Evolutionary conservation across 2,888 invertebrate species (phyloP).

Genomic region (Steinernema scapterisci): DNA sequence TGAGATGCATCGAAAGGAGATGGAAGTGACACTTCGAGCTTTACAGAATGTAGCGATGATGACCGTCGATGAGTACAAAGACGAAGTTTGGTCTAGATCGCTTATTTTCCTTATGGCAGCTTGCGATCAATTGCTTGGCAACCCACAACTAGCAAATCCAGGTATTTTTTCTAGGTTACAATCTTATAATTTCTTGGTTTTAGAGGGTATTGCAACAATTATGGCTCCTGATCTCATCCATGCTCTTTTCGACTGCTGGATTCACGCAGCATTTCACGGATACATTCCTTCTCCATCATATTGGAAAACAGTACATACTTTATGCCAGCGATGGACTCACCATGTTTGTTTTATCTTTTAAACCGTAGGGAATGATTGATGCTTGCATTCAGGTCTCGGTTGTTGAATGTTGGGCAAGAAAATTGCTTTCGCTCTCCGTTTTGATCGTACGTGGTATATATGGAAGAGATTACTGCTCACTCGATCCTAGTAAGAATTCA

Average conservation of each 20-base stretch:
- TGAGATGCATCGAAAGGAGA: conserved; percentile 20
- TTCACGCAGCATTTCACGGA: conserved; percentile 57
- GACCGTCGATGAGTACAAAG: conserved; percentile 38
- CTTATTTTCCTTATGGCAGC: conserved; percentile 58
- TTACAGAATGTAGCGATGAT: conserved; percentile 47
- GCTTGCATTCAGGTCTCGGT: conserved; percentile 52
- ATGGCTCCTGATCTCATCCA: conserved; percentile 58
- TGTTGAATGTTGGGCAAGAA: conserved; percentile 63
- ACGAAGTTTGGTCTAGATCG: conserved; percentile 59
- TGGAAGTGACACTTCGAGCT: conserved; percentile 2
- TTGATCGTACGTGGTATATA: conserved; percentile 57
- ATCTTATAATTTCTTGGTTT: too few species aligned
- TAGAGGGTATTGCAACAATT: conserved; percentile 56
- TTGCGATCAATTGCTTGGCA: conserved; percentile 54
- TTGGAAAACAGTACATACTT: conserved; percentile 58
- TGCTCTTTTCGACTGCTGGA: conserved; percentile 61
- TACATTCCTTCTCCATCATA: conserved; percentile 62
- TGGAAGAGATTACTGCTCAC: conserved; percentile 54
- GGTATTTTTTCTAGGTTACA: too few species aligned
- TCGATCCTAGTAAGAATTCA: conserved; percentile 39
- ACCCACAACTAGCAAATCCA: conserved; percentile 37
- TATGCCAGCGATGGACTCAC: conserved; percentile 57
- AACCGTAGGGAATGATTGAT: background rate
- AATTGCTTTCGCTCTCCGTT: conserved; percentile 56
- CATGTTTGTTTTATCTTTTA: conserved; percentile 46